Base-by-base conservation (phyloP, 2,888 invertebrate species). In the Mimachlamys varia region DNA sequence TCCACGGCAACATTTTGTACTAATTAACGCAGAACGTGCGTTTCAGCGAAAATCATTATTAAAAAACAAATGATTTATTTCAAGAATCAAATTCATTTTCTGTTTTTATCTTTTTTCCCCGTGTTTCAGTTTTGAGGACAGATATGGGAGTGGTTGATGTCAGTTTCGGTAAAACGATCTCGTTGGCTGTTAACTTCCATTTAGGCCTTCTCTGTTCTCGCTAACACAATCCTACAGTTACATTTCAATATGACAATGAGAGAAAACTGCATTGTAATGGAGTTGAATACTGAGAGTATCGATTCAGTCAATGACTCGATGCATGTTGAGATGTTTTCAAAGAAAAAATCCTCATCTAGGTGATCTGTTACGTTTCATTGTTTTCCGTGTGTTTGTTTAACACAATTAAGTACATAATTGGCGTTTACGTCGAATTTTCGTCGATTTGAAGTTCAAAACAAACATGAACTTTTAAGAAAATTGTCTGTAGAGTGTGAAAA, bases 31-130 rank as follows among this genome's bases (percentile, higher is more conserved):
- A 76, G 76, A 76, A 76, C 33, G 76, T 76, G 76, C 27, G 76
- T 76, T 76, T 76, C 76, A 76, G 76, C 27, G 76, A 76, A 76
- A 76, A 76, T 2, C 76, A 76, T 76, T 76, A 27, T 33, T 33
- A 76, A 76, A 58, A 76, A 76, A 76, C 33, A 76, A 76, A 76
- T 76, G 76, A 33, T 76, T 76, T 27, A 76, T 76, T 76, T 76
- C 76, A 76, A 76, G 76, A 76, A 76, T 76, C 76, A 76, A 76
- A 76, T 76, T 76, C 76, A 76, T 76, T 76, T 76, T 76, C 76
- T 76, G 76, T 76, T 76, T 76, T 76, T 22, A 10, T 0, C 10
- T 76, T 76, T 76, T 76, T 33, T 76, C 17, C 33, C n/a, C n/a
- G 62, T 62, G 22, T 76, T 76, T 76, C 76, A 76, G 27, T 76